Evolutionary conservation across 2,797 vertebrate genomes (phyloP), one percentile per base, ranked within the genome.

Genomic region (Sebastes miniatus): DNA sequence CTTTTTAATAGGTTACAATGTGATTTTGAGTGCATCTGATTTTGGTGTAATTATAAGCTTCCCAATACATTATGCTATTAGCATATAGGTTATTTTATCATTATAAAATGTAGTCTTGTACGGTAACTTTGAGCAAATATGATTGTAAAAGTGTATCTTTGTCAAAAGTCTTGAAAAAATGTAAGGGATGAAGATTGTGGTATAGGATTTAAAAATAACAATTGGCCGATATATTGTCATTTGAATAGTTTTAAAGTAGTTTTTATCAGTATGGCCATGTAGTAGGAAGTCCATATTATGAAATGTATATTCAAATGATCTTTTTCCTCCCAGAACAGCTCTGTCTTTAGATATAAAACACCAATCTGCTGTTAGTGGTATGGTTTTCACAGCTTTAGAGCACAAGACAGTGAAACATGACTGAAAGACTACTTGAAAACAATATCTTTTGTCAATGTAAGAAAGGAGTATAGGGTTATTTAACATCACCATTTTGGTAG

Each of bases 371-470:
- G 20, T 22, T 3, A 27, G 20, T n/a, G 32, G 2, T 20, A 32
- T 16, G 9, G 8, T n/a, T 66, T 76, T 83, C 77, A 81, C 75
- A 77, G 77, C 77, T 74, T 69, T 6, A 63, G 24, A 83, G 29
- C 12, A 52, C 31, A 56, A 27, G 4, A 39, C 25, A 39, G 16
- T 9, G 13, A 36, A 73, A 66, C 24, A 7, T 39, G 52, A 36
- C 52, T 18, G 14, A 73, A 69, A 69, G 36, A 39, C 36, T 14
- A 39, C 36, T 39, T 39, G 36, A 39, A 39, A 39, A 63, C 4
- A 50, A 62, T 14, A 76, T 71, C 69, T 71, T 14, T 32, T 67
- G 56, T 43, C 56, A 62, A 18, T 20, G 24, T 25, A 68, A 64
- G 22, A 39, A 69, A 50, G 4, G 50, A 73, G n/a, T 18, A 39